These are phyloP conservation scores for Macroteleia sp. DNA, from an alignment of 2,888 invertebrate species.

Conservation along the genomic window DNA sequence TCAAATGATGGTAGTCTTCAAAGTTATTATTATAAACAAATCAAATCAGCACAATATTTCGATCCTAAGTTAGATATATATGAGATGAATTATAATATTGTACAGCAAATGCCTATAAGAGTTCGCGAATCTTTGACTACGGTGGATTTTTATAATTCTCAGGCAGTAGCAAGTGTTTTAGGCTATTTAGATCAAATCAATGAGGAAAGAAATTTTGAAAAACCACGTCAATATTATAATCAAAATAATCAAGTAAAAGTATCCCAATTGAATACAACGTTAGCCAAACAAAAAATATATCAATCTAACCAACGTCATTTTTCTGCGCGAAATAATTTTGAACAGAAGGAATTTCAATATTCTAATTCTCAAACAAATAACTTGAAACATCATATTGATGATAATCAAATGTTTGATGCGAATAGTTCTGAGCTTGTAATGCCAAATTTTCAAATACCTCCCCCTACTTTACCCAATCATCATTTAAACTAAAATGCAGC, in stretches of 20 bases:
- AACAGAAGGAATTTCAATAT: not conserved
- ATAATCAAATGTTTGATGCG: not conserved
- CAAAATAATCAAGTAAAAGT: slow-evolving; percentile 2
- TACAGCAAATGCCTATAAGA: not conserved
- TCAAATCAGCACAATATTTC: not conserved
- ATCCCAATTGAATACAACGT: not conserved
- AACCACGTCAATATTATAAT: not conserved
- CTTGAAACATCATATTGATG: too few species aligned
- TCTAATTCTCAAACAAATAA: not conserved
- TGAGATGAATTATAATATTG: slow-evolving; percentile 21
- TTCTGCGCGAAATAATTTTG: not conserved
- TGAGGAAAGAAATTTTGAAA: not conserved
- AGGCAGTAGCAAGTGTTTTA: slow-evolving; percentile 1
- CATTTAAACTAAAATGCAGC: slow-evolving; percentile 5
- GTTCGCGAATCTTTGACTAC: not conserved
- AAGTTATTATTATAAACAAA: not conserved
- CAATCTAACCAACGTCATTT: too few species aligned
- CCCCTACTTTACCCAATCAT: not conserved
- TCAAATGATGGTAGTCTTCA: not conserved
- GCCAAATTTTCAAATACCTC: slow-evolving; percentile 18
- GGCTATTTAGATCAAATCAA: not conserved
- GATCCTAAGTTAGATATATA: slow-evolving; percentile 2
- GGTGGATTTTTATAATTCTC: not conserved
- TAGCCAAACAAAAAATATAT: not conserved
- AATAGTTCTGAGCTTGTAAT: not conserved